phyloP scores from a whole-genome alignment of 2,888 invertebrate species.

The Nemurella pictetii region DNA sequence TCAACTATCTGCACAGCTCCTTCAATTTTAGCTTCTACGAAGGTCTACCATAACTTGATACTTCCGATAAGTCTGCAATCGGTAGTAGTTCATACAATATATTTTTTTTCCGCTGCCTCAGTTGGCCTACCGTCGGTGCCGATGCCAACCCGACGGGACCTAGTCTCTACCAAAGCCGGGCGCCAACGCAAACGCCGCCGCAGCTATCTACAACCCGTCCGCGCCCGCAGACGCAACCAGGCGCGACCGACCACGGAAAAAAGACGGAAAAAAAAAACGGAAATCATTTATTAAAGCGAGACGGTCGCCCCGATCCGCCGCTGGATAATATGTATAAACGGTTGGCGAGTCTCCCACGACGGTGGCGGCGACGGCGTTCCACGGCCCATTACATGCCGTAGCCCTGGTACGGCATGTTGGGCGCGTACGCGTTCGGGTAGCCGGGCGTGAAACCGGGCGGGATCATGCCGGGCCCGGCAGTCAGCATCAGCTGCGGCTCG shows the following conservation, averaged over 20 bases:
- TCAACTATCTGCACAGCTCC: background rate
- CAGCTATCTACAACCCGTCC: background rate
- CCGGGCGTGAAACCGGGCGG: slow-evolving; percentile 60
- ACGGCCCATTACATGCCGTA: slow-evolving; percentile 60
- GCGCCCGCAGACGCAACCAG: background rate
- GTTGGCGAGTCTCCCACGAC: background rate
- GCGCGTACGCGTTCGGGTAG: slow-evolving; percentile 52
- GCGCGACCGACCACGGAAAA: background rate
- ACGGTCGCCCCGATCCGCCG: too few relatives aligned
- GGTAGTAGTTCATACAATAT: background rate
- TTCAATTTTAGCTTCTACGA: background rate
- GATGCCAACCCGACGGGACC: background rate
- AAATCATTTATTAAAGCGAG: too few relatives aligned
- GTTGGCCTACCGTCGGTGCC: background rate
- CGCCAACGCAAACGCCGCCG: background rate
- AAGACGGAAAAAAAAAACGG: background rate
- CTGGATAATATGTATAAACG: too few relatives aligned
- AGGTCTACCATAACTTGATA: background rate
- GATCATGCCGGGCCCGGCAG: slow-evolving; percentile 84
- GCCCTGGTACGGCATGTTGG: slow-evolving; percentile 62
- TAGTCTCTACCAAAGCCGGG: background rate
- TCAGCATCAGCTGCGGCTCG: slow-evolving; percentile 97
- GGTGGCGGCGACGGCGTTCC: background rate
- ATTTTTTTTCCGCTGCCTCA: too few relatives aligned
- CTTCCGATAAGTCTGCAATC: background rate